phyloP scores from a whole-genome alignment of 2,113 vertebrate species.

The Tachycineta bicolor region DNA sequence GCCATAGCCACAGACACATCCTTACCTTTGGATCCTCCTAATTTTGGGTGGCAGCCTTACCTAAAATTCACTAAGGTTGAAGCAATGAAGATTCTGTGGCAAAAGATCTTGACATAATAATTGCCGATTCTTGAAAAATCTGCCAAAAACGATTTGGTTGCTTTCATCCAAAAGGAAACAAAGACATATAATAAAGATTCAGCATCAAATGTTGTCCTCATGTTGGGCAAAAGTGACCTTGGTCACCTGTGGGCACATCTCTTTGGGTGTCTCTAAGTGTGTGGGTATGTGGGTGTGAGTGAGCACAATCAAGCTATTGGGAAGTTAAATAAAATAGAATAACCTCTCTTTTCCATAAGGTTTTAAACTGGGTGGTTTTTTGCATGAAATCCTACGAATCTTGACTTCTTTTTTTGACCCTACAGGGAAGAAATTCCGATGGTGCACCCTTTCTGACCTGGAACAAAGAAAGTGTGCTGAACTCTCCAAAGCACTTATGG shows the following conservation, averaged over 20 bases:
- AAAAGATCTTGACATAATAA: background rate
- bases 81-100: background rate
- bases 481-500: constrained; percentile 79
- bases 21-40: background rate
- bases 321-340: background rate
- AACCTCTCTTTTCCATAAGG: background rate
- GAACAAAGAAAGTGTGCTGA: constrained; percentile 91
- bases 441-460: constrained; percentile 87
- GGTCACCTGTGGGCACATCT: background rate
- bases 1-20: background rate
- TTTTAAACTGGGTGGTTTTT: background rate
- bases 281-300: background rate
- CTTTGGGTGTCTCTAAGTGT: background rate
- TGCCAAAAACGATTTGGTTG: background rate
- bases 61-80: background rate
- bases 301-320: background rate
- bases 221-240: background rate
- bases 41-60: background rate
- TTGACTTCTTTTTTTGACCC: background rate
- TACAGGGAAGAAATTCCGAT: constrained; percentile 87
- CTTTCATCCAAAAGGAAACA: background rate
- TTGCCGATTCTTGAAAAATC: background rate
- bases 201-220: background rate
- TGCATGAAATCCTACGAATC: background rate
- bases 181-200: background rate